Percentiles rank a stretch among this genome's conserved stretches.
Evolutionary conservation across 53 echinoderm and acorn worm species (phyloP).

Genomic region (Mesocentrotus franciscanus): DNA sequence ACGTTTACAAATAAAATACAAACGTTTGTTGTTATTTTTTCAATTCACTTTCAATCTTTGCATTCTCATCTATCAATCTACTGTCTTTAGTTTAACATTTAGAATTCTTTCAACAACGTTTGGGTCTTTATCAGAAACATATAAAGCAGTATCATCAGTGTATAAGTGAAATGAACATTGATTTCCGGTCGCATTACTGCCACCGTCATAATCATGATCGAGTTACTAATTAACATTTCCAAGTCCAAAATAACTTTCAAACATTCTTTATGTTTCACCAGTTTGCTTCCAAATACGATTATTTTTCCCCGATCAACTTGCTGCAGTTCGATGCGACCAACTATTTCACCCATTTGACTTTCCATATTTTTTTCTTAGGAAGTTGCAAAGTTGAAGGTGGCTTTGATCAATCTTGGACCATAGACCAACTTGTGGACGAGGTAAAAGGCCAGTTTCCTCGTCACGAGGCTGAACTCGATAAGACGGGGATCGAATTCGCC

Average conservation of each 20-base stretch:
- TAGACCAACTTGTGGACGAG: not conserved
- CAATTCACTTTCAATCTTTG: too few species aligned
- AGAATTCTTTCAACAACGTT: too few species aligned
- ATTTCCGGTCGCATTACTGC: too few species aligned
- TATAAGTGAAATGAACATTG: too few species aligned
- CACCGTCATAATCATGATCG: too few species aligned
- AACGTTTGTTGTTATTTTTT: too few species aligned
- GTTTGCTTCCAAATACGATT: not conserved
- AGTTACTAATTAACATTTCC: too few species aligned
- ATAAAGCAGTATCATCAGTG: too few species aligned
- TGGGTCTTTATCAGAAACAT: too few species aligned
- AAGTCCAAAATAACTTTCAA: not conserved
- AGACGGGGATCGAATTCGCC: not conserved
- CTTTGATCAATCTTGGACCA: conserved; percentile 23
- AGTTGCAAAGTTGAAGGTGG: not conserved
- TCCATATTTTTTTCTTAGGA: not conserved
- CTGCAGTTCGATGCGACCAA: not conserved
- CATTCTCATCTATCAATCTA: too few species aligned
- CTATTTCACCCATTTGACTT: not conserved
- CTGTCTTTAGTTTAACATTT: too few species aligned
- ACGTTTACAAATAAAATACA: too few species aligned
- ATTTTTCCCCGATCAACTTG: not conserved
- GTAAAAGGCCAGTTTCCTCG: not conserved
- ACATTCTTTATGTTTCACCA: not conserved
- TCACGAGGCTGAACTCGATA: not conserved